Evolutionary conservation across 2,888 invertebrate species (phyloP).

Genomic region (Caenorhabditis zanzibari): DNA sequence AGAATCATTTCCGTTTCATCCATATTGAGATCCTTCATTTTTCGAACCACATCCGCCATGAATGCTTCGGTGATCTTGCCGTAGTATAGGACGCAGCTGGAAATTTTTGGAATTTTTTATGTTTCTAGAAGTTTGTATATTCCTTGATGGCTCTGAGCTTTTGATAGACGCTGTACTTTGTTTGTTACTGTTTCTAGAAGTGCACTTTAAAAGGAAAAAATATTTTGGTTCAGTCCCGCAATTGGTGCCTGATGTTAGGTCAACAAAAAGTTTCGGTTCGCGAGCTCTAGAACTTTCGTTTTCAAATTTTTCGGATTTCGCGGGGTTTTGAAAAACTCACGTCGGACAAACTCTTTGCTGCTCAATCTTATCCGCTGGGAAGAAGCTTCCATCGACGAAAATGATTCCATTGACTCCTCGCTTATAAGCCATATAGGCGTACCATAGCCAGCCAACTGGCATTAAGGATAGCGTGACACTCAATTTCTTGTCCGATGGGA

Average conservation of each 20-base stretch:
- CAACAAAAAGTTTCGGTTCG: too few species aligned
- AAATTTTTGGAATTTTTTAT: not conserved
- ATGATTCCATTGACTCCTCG: constrained; percentile 53
- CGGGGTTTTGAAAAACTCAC: constrained; percentile 33
- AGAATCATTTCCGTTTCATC: constrained; percentile 61
- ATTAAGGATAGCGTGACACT: constrained; percentile 56
- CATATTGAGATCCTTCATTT: constrained; percentile 55
- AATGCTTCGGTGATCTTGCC: constrained; percentile 57
- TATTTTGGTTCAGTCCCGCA: too few species aligned
- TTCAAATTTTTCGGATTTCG: too few species aligned
- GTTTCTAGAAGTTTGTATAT: too few species aligned
- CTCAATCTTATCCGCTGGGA: constrained; percentile 43
- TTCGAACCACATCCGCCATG: constrained; percentile 60
- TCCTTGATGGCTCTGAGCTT: too few species aligned
- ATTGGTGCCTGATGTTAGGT: too few species aligned
- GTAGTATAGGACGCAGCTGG: constrained; percentile 62
- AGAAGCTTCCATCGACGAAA: constrained; percentile 67
- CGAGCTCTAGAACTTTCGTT: too few species aligned
- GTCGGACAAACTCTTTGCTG: constrained; percentile 50
- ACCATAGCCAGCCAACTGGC: constrained; percentile 68
- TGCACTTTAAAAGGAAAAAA: not conserved
- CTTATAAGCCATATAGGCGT: constrained; percentile 60
- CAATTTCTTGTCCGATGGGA: constrained; percentile 8
- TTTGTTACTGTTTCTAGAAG: not conserved
- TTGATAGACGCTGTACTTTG: too few species aligned